Conservation (phyloP, 2,113 vertebrate species). For the Coreoperca whiteheadi region DNA sequence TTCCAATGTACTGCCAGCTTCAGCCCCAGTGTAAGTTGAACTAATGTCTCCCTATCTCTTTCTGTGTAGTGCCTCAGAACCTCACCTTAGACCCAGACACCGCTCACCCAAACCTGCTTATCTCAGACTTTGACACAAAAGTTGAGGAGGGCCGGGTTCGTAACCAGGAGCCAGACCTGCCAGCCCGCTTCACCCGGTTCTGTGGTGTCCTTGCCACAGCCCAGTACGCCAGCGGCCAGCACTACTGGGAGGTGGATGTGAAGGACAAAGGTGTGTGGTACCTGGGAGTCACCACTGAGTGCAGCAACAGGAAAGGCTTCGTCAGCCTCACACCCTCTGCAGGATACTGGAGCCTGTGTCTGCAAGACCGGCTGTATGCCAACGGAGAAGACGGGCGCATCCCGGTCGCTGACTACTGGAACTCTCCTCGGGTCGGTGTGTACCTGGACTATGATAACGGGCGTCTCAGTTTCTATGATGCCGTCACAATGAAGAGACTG, state of each 20-base stretch:
- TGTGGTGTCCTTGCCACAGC: conserved; percentile 83
- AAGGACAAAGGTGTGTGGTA: conserved; percentile 87
- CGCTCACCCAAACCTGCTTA: conserved; percentile 80
- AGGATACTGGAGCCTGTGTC: conserved; percentile 86
- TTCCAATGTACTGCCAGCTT: neutral
- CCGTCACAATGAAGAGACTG: conserved; percentile 84
- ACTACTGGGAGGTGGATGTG: conserved; percentile 88
- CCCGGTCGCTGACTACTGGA: conserved; percentile 84
- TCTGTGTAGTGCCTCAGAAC: conserved; percentile 84
- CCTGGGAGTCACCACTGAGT: conserved; percentile 83
- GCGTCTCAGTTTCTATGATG: conserved; percentile 85
- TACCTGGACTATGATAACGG: conserved; percentile 86
- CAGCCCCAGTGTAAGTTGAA: neutral
- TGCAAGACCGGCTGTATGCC: conserved; percentile 85
- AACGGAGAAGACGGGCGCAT: conserved; percentile 83
- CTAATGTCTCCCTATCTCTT: neutral
- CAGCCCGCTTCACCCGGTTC: conserved; percentile 83
- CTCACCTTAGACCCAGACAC: conserved; percentile 85
- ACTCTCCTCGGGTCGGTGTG: conserved; percentile 84
- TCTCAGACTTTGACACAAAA: conserved; percentile 84
- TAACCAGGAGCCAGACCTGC: conserved; percentile 81
- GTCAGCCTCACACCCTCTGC: conserved; percentile 81
- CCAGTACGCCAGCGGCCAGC: conserved; percentile 83
- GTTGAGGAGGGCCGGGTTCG: conserved; percentile 83
- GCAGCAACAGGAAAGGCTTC: conserved; percentile 86